Percentiles rank a stretch among this genome's conserved stretches.
Conservation (phyloP, 2,888 invertebrate species). For the Drosophila macrothrix region DNA sequence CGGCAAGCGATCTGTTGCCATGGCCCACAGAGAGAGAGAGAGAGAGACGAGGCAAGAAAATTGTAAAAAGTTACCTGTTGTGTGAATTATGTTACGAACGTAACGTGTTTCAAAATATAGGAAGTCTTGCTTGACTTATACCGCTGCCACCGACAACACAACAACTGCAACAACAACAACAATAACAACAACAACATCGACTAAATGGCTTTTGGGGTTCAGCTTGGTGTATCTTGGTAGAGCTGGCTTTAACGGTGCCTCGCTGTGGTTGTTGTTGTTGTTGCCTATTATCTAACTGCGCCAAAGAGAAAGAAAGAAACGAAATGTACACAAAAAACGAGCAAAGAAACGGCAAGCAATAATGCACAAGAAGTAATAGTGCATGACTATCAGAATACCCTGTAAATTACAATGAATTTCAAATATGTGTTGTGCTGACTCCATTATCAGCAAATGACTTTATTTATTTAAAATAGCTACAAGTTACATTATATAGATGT, state of each 20-base stretch:
- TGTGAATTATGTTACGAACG: constrained; percentile 84
- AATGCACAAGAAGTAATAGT: not conserved
- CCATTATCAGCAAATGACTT: not conserved
- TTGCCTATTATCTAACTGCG: constrained; percentile 72
- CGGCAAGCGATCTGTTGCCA: not conserved
- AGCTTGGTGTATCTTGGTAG: constrained; percentile 47
- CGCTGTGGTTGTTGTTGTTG: constrained; percentile 37
- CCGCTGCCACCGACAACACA: constrained; percentile 62
- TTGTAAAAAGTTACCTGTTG: constrained; percentile 71
- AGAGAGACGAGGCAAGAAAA: constrained; percentile 1
- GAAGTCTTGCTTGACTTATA: constrained; percentile 83
- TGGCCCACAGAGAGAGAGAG: constrained; percentile 5
- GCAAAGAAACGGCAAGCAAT: constrained; percentile 35
- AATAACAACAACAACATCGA: constrained; percentile 24
- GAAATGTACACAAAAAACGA: constrained; percentile 45
- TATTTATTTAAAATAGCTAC: not conserved
- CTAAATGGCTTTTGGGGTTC: constrained; percentile 59
- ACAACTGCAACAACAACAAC: constrained; percentile 34
- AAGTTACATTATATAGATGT: not conserved
- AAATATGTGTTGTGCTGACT: not conserved
- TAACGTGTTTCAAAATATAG: constrained; percentile 85
- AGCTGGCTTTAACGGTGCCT: constrained; percentile 67
- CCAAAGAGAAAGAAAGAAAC: constrained; percentile 66
- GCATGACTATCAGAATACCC: not conserved
- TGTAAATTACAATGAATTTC: not conserved